Evolutionary conservation across 1,140 invertebrate genomes (phyloP).

Genomic region (Gryon sp.): DNA sequence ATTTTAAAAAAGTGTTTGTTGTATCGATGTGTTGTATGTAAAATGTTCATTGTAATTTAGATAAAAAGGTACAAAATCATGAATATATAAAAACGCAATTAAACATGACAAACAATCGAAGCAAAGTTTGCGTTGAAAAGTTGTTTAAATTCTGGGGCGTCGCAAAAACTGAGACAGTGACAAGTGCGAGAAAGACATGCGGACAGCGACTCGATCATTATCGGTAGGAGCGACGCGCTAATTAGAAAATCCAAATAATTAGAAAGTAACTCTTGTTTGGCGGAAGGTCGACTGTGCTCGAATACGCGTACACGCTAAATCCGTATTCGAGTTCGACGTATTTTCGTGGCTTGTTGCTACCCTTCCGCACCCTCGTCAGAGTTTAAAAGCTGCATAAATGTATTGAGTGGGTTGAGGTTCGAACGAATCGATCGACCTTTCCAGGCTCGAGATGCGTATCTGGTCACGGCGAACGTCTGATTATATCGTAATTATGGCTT

Average conservation of each 20-base stretch:
- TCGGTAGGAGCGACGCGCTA: conserved; percentile 75
- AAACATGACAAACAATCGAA: conserved; percentile 28
- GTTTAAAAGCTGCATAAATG: conserved; percentile 63
- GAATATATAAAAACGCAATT: conserved; percentile 18
- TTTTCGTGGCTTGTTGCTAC: conserved; percentile 62
- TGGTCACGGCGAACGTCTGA: conserved; percentile 74
- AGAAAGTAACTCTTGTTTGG: conserved; percentile 76
- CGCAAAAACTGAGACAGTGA: conserved; percentile 60
- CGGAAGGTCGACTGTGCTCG: conserved; percentile 13
- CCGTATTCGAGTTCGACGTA: conserved; percentile 54
- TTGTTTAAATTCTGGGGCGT: no score
- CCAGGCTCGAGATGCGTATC: conserved; percentile 73
- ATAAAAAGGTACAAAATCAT: not conserved
- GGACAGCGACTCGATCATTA: conserved; percentile 71
- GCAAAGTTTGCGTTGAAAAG: conserved; percentile 13
- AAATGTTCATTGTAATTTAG: no score
- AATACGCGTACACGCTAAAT: conserved; percentile 47
- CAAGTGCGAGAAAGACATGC: conserved; percentile 66
- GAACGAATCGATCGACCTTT: conserved; percentile 73
- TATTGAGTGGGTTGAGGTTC: conserved; percentile 51
- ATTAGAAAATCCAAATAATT: conserved; percentile 80
- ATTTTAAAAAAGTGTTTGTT: no score
- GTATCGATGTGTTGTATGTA: no score
- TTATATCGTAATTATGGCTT: conserved; percentile 77
- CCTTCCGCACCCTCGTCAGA: conserved; percentile 58